Evolutionary conservation across 2,888 invertebrate genomes (phyloP), one percentile per base, ranked within the genome.

Genomic region (Caenorhabditis plicata): DNA sequence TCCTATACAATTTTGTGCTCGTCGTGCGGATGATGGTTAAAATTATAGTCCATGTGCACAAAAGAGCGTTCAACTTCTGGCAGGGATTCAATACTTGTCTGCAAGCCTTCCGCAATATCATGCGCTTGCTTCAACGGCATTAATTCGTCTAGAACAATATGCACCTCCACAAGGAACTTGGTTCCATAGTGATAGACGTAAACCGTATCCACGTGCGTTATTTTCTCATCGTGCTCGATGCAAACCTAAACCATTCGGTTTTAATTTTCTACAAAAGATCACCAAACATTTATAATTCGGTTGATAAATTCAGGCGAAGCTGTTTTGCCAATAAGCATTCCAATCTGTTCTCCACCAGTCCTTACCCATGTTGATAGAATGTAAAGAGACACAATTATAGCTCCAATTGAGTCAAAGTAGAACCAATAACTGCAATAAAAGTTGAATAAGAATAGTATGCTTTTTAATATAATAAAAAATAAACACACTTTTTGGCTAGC

Each of bases 11-110:
- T 25, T 27, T 62, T 84, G 70, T 84, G 84, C 64, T 84, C 84
- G 26, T 80, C 80, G 15, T 69, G 68, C 0, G 83, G 83, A 43
- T 80, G 63, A 54, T 84, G 84, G 2, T 79, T 77, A 41, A 77
- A 80, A 66, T 84, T 84, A 67, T 84, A 84, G 71, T 85, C 85
- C n/a, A 83, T 71, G 66, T 85, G 85, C 0, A 85, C 84, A 70
- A 85, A 85, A 0, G 84, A 84, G 43, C 85, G 70, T 57, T 85
- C 84, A 32, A 66, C 67, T 47, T 83, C 81, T 11, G 79, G 75
- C 39, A 85, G 64, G 11, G 77, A 68, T 68, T 85, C 85, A 32
- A 85, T 75, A 66, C 83, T 83, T 54, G 81, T 81, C 70, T 84
- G 85, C 29, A 85, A 76, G 1, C 80, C 71, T 72, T 85, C 84